phyloP scores from a whole-genome alignment of 2,113 vertebrate species.

The Verasper variegatus region DNA sequence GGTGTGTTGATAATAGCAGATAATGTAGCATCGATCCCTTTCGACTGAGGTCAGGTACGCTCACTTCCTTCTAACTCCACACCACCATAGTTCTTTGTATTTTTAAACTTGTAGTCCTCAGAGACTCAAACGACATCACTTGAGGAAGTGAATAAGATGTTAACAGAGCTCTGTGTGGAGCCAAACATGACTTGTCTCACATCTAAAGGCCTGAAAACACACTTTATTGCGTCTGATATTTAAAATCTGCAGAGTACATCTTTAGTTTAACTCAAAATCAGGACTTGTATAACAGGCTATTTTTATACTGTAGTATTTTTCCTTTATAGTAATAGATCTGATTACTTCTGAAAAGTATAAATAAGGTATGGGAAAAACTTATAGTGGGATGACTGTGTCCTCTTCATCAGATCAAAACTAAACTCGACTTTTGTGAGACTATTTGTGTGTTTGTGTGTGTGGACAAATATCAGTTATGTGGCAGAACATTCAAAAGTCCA shows the following conservation, averaged over 20 bases:
- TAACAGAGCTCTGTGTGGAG: no score
- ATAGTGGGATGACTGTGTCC: background rate
- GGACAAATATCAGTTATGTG: conserved; percentile 20
- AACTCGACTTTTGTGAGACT: background rate
- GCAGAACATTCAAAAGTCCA: conserved; percentile 25
- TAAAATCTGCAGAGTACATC: background rate
- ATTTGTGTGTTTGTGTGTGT: background rate
- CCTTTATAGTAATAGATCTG: background rate
- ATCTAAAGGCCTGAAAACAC: background rate
- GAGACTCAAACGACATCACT: background rate
- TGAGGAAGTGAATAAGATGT: background rate
- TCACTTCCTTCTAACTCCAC: background rate
- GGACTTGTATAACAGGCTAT: background rate
- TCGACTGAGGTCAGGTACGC: no score
- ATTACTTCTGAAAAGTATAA: background rate
- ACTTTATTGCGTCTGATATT: background rate
- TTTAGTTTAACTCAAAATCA: no score
- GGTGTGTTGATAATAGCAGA: no score
- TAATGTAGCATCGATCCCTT: no score
- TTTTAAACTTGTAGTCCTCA: background rate
- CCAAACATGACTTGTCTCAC: background rate
- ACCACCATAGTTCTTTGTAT: background rate
- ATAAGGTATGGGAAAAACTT: background rate
- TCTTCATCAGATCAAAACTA: background rate
- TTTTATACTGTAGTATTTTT: background rate